phyloP scores from a whole-genome alignment of 2,888 invertebrate genomes.

The Rhagium mordax region DNA sequence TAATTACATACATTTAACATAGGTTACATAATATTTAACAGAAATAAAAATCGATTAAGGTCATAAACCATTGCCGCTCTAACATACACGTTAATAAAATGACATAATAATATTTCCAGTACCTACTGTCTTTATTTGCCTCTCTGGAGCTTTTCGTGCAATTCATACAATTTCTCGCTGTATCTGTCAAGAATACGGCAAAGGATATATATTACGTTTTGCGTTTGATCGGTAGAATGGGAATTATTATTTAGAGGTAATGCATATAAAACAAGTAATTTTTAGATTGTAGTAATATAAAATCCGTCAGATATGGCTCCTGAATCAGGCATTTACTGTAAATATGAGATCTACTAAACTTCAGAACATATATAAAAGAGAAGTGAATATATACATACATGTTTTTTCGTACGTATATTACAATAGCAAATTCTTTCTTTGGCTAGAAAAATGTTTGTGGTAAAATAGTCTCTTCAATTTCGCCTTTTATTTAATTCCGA shows the following conservation, averaged over 20 bases:
- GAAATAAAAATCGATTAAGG: too few relatives aligned
- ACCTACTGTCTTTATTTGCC: background rate
- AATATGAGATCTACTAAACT: background rate
- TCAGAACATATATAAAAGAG: background rate
- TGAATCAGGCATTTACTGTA: background rate
- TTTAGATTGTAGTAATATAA: background rate
- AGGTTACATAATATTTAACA: too few relatives aligned
- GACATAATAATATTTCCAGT: slow-evolving; percentile 4
- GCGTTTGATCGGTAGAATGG: slow-evolving; percentile 1
- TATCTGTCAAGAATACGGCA: background rate
- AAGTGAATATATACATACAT: background rate
- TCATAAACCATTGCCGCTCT: too few relatives aligned
- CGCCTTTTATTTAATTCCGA: too few relatives aligned
- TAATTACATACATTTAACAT: too few relatives aligned
- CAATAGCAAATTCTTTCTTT: too few relatives aligned
- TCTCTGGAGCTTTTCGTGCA: background rate
- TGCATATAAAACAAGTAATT: slow-evolving; percentile 9
- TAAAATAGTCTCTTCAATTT: too few relatives aligned
- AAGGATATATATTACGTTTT: background rate
- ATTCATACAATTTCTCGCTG: slow-evolving; percentile 4
- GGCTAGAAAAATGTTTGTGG: too few relatives aligned
- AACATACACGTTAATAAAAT: background rate
- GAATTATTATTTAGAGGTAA: slow-evolving; percentile 4
- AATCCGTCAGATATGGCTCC: background rate
- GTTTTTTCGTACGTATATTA: too few relatives aligned